Base-by-base conservation (phyloP, 2,797 vertebrate genomes). In the Ispidina lecontei region DNA sequence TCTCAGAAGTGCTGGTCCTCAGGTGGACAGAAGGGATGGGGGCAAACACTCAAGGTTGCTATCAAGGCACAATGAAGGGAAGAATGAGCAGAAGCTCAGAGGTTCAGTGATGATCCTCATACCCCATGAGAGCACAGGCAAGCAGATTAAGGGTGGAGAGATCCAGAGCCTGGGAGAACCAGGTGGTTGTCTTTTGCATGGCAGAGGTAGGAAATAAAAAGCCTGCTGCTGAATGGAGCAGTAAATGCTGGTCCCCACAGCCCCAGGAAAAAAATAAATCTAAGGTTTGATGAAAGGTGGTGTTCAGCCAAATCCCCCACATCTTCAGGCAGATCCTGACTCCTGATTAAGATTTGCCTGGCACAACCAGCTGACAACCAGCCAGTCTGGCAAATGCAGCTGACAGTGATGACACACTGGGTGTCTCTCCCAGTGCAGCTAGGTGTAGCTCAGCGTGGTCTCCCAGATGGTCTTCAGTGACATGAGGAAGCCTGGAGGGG, bases 301-400 rank as follows among this genome's bases (percentile, higher is more conserved):
- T 41, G 62, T 80, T 91, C 43, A 85, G 75, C 89, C 12, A 87
- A 80, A 80, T 46, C 23, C 46, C 31, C 19, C 65, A 56, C n/a
- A 74, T 59, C 84, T 77, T 79, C 80, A 88, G 68, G 71, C 33
- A 82, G 89, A 91, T 89, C 43, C 60, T 68, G 77, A 77, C 69
- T 91, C 49, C 49, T n/a, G 65, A 47, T 59, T 63, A 86, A 91
- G 74, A 71, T 71, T 37, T 62, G 41, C 93, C 60, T 91, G 60
- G 74, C 22, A 37, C 77, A 87, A 64, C 35, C 78, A 81, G 80
- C 43, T 85, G 78, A 84, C 76, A 85, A 44, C 14, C 81, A 88
- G 71, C 20, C 83, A 90, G 80, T 23, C 80, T 68, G 90, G 74
- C 56, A 94, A 91, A 87, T 0, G 5, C 84, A 87, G 65, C 78